Base-by-base conservation (phyloP, 2,797 vertebrate species). In the Crocidura indochinensis region DNA sequence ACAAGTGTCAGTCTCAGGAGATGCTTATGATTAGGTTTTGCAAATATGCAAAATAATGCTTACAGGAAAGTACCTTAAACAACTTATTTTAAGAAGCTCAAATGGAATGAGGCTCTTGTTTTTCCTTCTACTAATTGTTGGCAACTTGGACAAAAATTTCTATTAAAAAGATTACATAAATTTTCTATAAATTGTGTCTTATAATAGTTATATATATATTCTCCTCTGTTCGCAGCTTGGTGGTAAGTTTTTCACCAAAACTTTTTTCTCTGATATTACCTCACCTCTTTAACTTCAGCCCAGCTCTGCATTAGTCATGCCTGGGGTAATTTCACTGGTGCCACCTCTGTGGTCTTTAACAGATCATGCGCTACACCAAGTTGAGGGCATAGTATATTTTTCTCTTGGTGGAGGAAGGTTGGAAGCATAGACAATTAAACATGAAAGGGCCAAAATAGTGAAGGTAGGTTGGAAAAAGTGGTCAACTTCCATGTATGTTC, bases 21-120 rank as follows among this genome's bases (percentile, higher is more conserved):
- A 94, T 87, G 44, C 17, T 26, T 80, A 22, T 47, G 77, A 82
- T 46, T 89, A 87, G 10, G 71, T 94, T 62, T 15, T 78, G 84
- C 75, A 90, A 91, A 90, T 84, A 67, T 78, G 49, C 29, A 94
- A 87, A 81, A 78, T 91, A 64, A 83, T 73, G 56, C 17, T 77
- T 87, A 65, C 65, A 65, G 44, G 64, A 84, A 67, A 86, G 12
- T 24, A 17, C 67, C 29, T 79, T 44, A 20, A 38, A 72, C 73
- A 49, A 15, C 62, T 60, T 81, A 44, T 71, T 24, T 77, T 38
- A 60, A 90, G 72, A 80, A 20, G 31, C 29, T 14, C 29, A 76
- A 95, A n/a, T 89, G 2, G n/a, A 85, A 68, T 29, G 49, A 87
- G 15, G 12, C 62, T 91, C 86, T 46, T 0, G 44, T 26, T 92